Conservation (phyloP, 92 coral and sea anemone species). For the Hydrozoanthus gracilis region DNA sequence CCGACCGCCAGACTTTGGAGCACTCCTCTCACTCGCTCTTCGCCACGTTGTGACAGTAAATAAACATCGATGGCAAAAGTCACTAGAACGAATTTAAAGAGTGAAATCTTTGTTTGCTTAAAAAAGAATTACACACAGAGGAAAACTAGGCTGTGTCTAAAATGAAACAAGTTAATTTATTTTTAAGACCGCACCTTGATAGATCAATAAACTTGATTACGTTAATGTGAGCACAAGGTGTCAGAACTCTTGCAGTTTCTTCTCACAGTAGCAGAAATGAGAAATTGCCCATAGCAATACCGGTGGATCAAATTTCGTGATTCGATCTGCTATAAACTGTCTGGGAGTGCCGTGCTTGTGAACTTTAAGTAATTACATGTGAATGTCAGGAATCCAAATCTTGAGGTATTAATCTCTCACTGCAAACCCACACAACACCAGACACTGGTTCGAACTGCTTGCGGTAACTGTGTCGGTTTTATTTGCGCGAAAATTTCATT, state of each 20-base stretch:
- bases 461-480: not conserved
- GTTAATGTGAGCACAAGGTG: not conserved
- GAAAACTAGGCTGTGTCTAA: not conserved
- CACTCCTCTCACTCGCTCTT: not conserved
- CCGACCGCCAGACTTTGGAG: not conserved
- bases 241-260: not conserved
- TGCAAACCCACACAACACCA: not conserved
- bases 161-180: not conserved
- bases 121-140: not conserved
- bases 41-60: constrained; percentile 21
- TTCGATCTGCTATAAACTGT: constrained; percentile 40
- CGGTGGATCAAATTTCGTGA: constrained; percentile 33
- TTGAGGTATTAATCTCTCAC: not conserved
- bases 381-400: no score
- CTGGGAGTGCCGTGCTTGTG: constrained; percentile 52
- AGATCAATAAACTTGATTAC: not conserved
- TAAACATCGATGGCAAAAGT: not conserved
- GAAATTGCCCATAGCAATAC: not conserved
- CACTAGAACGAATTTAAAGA: not conserved
- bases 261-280: not conserved
- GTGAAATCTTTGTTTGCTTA: not conserved
- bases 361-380: not conserved
- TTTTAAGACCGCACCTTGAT: not conserved
- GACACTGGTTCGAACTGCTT: not conserved
- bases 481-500: constrained; percentile 26